A percentile compares a stretch with the other conserved stretches of the same genome.
Conservation (phyloP, 2,797 vertebrate genomes). For the Falco novaeseelandiae region DNA sequence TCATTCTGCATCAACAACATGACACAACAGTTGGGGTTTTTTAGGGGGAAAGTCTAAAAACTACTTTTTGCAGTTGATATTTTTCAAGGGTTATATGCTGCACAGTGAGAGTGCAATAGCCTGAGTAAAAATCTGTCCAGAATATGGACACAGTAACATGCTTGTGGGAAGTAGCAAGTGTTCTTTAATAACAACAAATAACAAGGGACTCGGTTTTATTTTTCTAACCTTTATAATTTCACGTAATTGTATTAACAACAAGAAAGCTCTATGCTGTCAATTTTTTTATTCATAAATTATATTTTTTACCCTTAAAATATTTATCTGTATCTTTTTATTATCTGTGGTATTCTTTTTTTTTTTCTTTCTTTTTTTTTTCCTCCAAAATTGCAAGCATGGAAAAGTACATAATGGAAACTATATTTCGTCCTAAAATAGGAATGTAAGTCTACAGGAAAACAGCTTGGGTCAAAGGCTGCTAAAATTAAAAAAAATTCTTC, state of each 20-base stretch:
- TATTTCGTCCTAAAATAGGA: not conserved
- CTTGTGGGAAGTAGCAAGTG: not conserved
- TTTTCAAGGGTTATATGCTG: not conserved
- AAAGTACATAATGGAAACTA: not conserved
- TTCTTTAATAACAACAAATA: not conserved
- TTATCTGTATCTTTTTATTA: not conserved
- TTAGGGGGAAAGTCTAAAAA: not conserved
- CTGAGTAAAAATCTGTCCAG: not conserved
- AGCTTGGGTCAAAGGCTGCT: not conserved
- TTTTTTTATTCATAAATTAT: not conserved
- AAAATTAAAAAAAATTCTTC: not conserved
- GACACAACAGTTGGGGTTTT: not conserved
- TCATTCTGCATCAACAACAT: not conserved
- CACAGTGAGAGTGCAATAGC: not conserved
- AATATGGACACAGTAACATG: not conserved
- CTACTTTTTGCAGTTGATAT: not conserved
- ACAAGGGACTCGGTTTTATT: not conserved
- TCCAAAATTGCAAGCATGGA: not conserved
- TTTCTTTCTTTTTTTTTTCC: not conserved
- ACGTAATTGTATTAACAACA: not conserved
- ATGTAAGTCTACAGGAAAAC: not conserved
- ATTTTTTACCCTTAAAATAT: not conserved
- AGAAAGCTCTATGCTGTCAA: not conserved
- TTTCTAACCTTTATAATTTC: not conserved
- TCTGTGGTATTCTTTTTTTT: no score